Evolutionary conservation across 2,113 vertebrate genomes (phyloP), one percentile per base, ranked within the genome.

Genomic region (Podiceps cristatus): DNA sequence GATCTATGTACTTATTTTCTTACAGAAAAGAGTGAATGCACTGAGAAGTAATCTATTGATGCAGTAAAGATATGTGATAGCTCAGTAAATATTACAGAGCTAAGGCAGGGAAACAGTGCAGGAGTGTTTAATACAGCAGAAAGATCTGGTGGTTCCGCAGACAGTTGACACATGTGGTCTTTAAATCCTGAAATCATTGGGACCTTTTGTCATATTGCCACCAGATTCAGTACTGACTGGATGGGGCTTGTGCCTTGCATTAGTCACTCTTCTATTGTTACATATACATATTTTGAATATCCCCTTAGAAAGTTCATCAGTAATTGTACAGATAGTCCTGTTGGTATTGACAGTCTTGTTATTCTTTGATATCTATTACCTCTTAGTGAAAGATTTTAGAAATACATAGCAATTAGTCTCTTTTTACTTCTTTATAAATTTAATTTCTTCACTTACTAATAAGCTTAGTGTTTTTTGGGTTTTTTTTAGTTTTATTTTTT

Each of bases 61-160:
- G 69, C 18, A 60, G 42, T 76, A 87, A 84, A 84, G 83, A 71
- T 92, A 90, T 33, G 42, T 58, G 62, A 93, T 35, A 88, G n/a
- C 42, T 73, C 62, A 63, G 69, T 81, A 81, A 95, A 91, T 76
- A 88, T 88, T 88, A 60, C 49, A 84, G 73, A 95, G 31, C 31
- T 67, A 71, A 87, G 44, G 29, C 3, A 64, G 27, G 37, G 28
- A 88, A 95, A 56, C 13, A 84, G 22, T 0, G 0, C 29, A 45
- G n/a, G 20, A 35, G 6, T 20, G 22, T 1, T 6, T 37, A 81
- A 86, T 22, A 73, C 4, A 75, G 47, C 15, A 88, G 62, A 88
- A 85, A 47, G 28, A 31, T 60, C 19, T 56, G 33, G 29, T 68
- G 2, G 0, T 45, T 83, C 56, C 52, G 16, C 25, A 89, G 50